Conservation (phyloP, 2,888 invertebrate species). For the Microctonus hyperodae region DNA sequence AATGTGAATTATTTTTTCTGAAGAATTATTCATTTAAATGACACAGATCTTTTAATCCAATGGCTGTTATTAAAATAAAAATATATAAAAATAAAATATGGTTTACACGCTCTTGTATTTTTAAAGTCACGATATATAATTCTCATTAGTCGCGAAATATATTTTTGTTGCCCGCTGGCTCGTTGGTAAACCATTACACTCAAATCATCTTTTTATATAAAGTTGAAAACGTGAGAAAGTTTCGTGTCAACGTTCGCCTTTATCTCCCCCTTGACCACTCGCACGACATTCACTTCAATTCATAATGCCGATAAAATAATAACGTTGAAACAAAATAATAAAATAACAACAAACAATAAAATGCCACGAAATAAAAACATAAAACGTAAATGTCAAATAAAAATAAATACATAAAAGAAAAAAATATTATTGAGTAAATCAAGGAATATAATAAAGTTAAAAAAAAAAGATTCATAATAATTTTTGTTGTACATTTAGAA, state of each 20-base stretch:
- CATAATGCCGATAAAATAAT: not conserved
- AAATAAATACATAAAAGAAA: not conserved
- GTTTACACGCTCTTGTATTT: not conserved
- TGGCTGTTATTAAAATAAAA: no score
- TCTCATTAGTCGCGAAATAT: not conserved
- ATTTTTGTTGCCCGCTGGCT: not conserved
- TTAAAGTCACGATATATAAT: not conserved
- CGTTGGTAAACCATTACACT: slow-evolving; percentile 4
- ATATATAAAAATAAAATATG: no score
- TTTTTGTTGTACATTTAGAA: not conserved
- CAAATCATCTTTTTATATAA: not conserved
- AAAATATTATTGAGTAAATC: not conserved
- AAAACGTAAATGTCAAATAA: not conserved
- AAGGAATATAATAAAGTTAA: not conserved
- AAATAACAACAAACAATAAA: not conserved
- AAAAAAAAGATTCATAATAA: not conserved
- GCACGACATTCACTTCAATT: not conserved
- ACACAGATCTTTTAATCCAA: no score
- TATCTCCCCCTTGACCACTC: not conserved
- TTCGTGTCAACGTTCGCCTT: not conserved
- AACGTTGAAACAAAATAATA: not conserved
- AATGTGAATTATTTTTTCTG: no score
- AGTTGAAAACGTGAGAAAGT: not conserved
- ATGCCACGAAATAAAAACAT: no score
- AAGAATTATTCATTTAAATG: no score